Base-by-base conservation (phyloP, 2,797 vertebrate species). In the Argyrosomus regius region DNA sequence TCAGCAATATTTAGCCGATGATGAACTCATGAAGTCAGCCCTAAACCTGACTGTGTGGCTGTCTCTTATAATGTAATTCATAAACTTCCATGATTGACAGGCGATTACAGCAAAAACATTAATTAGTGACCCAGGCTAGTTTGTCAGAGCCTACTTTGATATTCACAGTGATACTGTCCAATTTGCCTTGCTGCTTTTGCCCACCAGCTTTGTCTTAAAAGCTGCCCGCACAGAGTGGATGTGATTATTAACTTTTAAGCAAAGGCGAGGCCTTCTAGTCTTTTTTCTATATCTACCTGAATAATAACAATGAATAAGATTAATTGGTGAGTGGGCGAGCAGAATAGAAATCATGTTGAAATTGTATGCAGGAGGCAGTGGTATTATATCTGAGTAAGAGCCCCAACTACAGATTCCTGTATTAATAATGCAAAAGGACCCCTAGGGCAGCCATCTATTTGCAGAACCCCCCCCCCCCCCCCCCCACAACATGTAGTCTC, bases 401-500 rank as follows among this genome's bases (percentile, higher is more conserved):
- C 78, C 66, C 74, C 78, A 86, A 85, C 75, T 86, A 92, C 90
- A 91, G 72, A 93, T 88, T 82, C 79, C 86, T 78, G 26, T 87
- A 92, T 95, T 93, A 95, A 95, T 95, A 94, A 94, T 95, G 88
- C 89, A 95, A 79, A n/a, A 87, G 88, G 81, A 88, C 90, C 93
- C 90, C 71, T 68, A 79, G 89, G 92, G 90, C 91, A 87, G 70
- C 75, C 85, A 87, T 90, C 88, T 93, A 92, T 94, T 93, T 91
- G 88, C 88, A 91, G 86, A 85, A 78, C 53, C 35, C 48, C 41
- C 83, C 68, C 71, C 35, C 59, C 61, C 18, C 13, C 46, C 70
- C 70, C 28, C 53, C 60, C 17, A 8, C 46, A 39, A 64, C 72
- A 72, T 68, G 52, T 31, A 61, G 57, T 56, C 77, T 53, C 71